Evolutionary conservation across 92 coral and sea anemone genomes (phyloP).

Genomic region (Porites cylindrica): DNA sequence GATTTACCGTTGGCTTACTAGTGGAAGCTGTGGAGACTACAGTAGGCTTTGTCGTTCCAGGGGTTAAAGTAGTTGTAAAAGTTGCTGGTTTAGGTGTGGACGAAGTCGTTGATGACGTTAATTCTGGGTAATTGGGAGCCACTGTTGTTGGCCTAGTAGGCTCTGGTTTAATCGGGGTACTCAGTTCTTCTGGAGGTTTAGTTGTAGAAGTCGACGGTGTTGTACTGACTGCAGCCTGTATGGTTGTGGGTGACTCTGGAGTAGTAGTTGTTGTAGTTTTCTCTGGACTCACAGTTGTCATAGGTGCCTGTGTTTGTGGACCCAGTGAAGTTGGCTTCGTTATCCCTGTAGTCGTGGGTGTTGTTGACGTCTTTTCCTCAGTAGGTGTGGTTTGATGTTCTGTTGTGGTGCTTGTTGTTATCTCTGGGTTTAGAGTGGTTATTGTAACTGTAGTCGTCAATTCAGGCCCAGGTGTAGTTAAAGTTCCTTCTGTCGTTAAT

Average conservation of each 20-base stretch:
- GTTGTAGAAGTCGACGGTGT: slow-evolving; percentile 20
- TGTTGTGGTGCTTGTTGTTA: neutral
- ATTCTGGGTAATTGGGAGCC: neutral
- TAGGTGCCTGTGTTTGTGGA: neutral
- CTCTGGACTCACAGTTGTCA: neutral
- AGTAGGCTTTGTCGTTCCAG: neutral
- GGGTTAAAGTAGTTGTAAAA: neutral
- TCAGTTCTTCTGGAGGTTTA: neutral
- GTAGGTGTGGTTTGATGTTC: neutral
- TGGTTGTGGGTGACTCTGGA: neutral
- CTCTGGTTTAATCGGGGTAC: neutral
- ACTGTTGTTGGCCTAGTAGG: slow-evolving; percentile 5
- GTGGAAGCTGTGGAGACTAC: neutral
- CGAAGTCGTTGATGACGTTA: neutral
- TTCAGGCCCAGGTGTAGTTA: slow-evolving; percentile 1
- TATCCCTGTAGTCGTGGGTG: neutral
- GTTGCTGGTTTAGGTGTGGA: neutral
- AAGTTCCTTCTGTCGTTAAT: neutral
- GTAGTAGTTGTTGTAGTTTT: slow-evolving; percentile 7
- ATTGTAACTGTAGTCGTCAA: neutral
- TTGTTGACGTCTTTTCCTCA: neutral
- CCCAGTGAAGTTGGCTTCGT: slow-evolving; percentile 5
- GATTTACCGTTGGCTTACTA: neutral
- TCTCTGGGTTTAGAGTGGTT: neutral
- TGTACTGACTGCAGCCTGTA: neutral